Percentiles rank a stretch among this genome's conserved stretches.
phyloP scores from a whole-genome alignment of 2,888 invertebrate genomes.

The Blomia tropicalis region DNA sequence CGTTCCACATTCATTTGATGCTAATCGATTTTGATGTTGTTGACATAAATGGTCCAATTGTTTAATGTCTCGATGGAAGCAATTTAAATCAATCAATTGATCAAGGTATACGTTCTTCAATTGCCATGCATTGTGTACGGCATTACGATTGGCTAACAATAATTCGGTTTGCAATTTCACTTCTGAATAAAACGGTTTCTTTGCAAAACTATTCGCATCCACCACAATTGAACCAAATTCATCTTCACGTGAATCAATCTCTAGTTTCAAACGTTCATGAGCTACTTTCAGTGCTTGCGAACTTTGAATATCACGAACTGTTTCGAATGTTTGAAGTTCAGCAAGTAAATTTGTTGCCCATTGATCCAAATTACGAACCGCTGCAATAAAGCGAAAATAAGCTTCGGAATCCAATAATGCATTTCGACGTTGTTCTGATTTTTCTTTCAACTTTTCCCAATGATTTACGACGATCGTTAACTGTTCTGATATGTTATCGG shows the following conservation, averaged over 20 bases:
- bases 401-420: slow-evolving; percentile 70
- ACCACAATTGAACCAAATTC: slow-evolving; percentile 57
- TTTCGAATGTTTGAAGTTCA: slow-evolving; percentile 60
- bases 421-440: slow-evolving; percentile 59
- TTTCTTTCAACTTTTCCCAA: slow-evolving; percentile 65
- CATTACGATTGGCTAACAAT: slow-evolving; percentile 58
- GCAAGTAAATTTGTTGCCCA: slow-evolving; percentile 68
- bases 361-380: slow-evolving; percentile 65
- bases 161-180: slow-evolving; percentile 39
- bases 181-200: slow-evolving; percentile 38
- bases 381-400: slow-evolving; percentile 70
- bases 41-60: slow-evolving; percentile 73
- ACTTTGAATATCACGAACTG: slow-evolving; percentile 55
- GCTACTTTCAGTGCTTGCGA: slow-evolving; percentile 59
- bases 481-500: slow-evolving; percentile 68
- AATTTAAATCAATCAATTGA: slow-evolving; percentile 78
- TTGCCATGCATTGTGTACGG: slow-evolving; percentile 68
- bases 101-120: slow-evolving; percentile 70
- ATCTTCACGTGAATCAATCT: slow-evolving; percentile 73
- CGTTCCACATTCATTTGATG: slow-evolving; percentile 32
- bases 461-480: slow-evolving; percentile 68
- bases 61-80: slow-evolving; percentile 82
- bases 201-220: slow-evolving; percentile 63
- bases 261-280: slow-evolving; percentile 61
- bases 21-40: slow-evolving; percentile 51